Conservation (phyloP, 2,113 vertebrate species). For the Pipra filicauda region DNA sequence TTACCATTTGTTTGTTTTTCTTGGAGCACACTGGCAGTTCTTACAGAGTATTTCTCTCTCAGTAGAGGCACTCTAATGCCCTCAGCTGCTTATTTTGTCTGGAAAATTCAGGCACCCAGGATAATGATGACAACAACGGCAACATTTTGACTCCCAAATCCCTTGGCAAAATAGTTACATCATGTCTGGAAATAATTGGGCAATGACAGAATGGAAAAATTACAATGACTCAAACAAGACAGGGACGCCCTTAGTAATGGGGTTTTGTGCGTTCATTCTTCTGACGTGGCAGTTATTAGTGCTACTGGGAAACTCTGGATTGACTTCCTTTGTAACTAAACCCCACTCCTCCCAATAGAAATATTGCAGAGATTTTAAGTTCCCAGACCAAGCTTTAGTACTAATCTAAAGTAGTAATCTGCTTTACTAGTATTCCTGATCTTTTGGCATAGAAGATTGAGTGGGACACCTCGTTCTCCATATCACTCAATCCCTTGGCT, state of each 20-base stretch:
- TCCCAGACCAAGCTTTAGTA: background rate
- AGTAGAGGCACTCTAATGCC: slow-evolving; percentile 19
- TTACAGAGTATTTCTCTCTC: slow-evolving; percentile 20
- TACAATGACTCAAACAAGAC: slow-evolving; percentile 23
- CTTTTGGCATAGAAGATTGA: background rate
- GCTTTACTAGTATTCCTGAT: background rate
- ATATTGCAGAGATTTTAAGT: background rate
- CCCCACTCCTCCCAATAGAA: background rate
- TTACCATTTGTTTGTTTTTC: slow-evolving; percentile 37
- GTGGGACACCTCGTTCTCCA: background rate
- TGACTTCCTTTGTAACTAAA: background rate
- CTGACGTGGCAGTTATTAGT: background rate
- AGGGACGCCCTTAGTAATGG: background rate
- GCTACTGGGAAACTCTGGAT: background rate
- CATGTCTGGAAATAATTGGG: slow-evolving; percentile 63
- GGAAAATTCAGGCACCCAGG: slow-evolving; percentile 61
- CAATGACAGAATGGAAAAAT: slow-evolving; percentile 63
- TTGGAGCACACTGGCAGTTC: slow-evolving; percentile 24
- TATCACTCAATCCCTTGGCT: background rate
- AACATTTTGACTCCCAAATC: slow-evolving; percentile 60
- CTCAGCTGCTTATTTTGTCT: slow-evolving; percentile 57
- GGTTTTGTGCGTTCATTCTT: background rate
- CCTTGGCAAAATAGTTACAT: slow-evolving; percentile 56
- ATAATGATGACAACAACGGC: background rate
- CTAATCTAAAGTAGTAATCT: background rate